Evolutionary conservation across 2,797 vertebrate species (phyloP).

Genomic region (Perodicticus potto): DNA sequence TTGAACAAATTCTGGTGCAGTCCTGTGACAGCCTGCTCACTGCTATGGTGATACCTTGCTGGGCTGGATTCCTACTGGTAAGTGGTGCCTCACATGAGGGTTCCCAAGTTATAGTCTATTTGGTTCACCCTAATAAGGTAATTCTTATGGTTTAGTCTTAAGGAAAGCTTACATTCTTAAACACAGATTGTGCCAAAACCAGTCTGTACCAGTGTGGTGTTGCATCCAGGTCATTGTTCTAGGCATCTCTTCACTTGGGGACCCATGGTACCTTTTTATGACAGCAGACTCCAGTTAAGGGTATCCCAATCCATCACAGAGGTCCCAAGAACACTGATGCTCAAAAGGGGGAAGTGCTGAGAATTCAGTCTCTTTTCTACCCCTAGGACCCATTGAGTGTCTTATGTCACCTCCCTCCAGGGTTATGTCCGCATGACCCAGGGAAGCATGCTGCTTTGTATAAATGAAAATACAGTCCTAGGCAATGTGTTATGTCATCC

Average conservation of each 20-base stretch:
- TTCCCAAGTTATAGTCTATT: background rate
- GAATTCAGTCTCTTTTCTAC: background rate
- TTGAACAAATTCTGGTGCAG: background rate
- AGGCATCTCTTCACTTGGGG: background rate
- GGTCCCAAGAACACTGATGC: background rate
- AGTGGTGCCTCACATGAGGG: background rate
- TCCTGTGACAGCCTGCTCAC: rapidly evolving
- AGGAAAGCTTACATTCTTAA: background rate
- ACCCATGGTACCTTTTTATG: background rate
- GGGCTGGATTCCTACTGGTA: background rate
- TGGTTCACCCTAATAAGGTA: background rate
- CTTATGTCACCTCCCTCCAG: background rate
- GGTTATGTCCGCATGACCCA: background rate
- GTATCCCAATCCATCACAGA: background rate
- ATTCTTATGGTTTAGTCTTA: background rate
- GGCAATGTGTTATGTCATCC: background rate
- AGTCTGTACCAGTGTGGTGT: background rate
- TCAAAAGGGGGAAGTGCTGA: background rate
- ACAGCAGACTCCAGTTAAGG: background rate
- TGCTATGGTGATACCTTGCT: no score
- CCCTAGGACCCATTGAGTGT: background rate
- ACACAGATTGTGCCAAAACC: background rate
- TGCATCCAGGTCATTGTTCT: no score
- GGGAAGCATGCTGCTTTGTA: background rate
- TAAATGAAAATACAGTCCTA: background rate